phyloP scores from a whole-genome alignment of 2,113 vertebrate genomes.

The Merops nubicus region DNA sequence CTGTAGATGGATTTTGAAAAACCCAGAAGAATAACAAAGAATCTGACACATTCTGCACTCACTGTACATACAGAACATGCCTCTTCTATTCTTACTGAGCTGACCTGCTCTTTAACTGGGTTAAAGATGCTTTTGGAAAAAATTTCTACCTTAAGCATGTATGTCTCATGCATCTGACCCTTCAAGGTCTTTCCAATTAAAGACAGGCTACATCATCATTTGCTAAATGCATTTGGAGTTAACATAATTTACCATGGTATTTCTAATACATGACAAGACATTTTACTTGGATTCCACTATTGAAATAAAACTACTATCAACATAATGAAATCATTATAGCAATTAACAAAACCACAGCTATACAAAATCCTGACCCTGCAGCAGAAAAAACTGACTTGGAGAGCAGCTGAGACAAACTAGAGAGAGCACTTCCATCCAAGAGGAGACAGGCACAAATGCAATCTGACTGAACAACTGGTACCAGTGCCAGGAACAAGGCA shows the following conservation, averaged over 20 bases:
- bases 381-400: neutral
- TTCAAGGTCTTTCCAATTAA: constrained; percentile 29
- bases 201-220: neutral
- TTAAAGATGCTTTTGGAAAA: neutral
- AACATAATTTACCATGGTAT: neutral
- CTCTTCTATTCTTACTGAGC: neutral
- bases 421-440: neutral
- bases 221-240: neutral
- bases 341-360: neutral
- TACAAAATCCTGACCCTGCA: neutral
- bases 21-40: neutral
- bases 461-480: too few species aligned
- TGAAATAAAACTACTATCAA: neutral
- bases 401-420: neutral
- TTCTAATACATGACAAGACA: neutral
- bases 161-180: neutral
- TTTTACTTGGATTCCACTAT: neutral
- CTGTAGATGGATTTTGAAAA: neutral
- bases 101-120: neutral
- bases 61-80: neutral
- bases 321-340: neutral
- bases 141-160: neutral
- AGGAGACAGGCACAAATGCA: neutral
- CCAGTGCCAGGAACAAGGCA: too few species aligned
- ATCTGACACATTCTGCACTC: neutral